Conservation (phyloP, 2,888 invertebrate genomes). For the Eutolmus rufibarbis region DNA sequence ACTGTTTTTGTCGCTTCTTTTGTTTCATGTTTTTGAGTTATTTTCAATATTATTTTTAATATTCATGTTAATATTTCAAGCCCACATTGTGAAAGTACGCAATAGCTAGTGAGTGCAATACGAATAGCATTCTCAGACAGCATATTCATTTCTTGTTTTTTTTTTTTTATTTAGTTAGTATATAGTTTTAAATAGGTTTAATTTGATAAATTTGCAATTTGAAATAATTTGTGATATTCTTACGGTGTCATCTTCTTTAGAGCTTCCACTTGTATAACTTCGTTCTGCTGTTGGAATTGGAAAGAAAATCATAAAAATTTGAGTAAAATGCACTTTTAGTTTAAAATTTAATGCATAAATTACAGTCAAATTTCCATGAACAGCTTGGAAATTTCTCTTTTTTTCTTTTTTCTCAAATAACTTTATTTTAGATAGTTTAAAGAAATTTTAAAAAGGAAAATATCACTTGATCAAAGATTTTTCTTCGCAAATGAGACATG, state of each 20-base stretch:
- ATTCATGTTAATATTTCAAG: constrained; percentile 2
- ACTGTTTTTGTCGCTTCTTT: neutral
- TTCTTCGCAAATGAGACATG: neutral
- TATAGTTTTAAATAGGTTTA: neutral
- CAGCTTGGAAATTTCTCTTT: neutral
- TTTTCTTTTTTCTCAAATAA: neutral
- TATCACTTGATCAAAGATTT: constrained; percentile 37
- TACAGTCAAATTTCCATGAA: neutral
- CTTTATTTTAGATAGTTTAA: neutral
- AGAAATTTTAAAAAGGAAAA: neutral
- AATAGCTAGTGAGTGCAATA: constrained; percentile 34
- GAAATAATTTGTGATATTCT: constrained; percentile 1
- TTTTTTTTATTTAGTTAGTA: neutral
- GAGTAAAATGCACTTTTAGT: neutral
- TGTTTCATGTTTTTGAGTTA: neutral
- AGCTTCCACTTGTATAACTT: constrained; percentile 32
- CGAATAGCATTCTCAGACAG: constrained; percentile 35
- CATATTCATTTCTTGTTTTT: neutral
- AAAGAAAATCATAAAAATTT: constrained; percentile 24
- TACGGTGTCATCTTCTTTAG: constrained; percentile 37
- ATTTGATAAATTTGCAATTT: constrained; percentile 4
- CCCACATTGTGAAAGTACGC: constrained; percentile 25
- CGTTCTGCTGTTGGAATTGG: constrained; percentile 28
- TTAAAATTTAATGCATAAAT: neutral
- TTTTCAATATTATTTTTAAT: neutral